Evolutionary conservation across 2,797 vertebrate species (phyloP).

Genomic region (Gobio occitaniae): DNA sequence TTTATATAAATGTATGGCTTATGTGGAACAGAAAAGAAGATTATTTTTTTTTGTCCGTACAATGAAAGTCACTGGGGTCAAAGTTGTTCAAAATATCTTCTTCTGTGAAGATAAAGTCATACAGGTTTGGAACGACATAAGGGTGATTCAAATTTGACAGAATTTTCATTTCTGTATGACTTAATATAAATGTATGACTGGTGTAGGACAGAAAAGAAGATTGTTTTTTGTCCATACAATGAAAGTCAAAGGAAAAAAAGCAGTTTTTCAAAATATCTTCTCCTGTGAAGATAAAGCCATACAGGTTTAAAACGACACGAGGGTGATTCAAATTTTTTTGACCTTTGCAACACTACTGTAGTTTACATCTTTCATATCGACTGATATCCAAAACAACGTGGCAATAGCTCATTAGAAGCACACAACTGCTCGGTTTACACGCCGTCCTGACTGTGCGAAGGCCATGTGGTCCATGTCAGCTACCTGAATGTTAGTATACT

Average conservation of each 20-base stretch:
- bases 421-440: constrained; percentile 10
- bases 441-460: constrained; percentile 17
- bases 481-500: constrained; percentile 45
- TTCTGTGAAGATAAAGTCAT: neutral
- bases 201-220: neutral
- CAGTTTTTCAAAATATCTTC: neutral
- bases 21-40: neutral
- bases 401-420: constrained; percentile 23
- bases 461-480: constrained; percentile 71
- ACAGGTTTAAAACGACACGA: neutral
- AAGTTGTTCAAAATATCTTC: neutral
- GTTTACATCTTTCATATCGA: neutral
- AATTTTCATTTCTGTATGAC: neutral
- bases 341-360: neutral
- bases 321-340: neutral
- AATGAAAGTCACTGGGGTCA: neutral
- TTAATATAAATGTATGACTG: neutral
- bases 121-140: neutral
- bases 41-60: neutral
- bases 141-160: neutral
- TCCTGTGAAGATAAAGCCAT: neutral
- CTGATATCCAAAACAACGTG: constrained; percentile 42
- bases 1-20: neutral
- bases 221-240: too few relatives aligned
- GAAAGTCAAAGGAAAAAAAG: neutral